Conservation (phyloP, 2,113 vertebrate genomes). For the Echinops telfairi region DNA sequence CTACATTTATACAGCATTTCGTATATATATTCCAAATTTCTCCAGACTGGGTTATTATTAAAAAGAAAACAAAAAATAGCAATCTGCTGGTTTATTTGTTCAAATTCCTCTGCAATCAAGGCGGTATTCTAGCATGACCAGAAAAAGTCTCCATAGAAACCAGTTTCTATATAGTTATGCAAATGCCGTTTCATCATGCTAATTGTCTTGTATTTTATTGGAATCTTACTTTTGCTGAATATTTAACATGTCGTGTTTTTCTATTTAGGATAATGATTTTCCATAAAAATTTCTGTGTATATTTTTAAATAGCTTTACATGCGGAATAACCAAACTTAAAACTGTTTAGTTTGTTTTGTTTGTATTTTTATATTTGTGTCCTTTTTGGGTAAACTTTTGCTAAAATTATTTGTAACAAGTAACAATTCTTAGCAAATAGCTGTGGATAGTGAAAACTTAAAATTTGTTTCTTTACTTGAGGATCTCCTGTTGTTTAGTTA, state of each 20-base stretch:
- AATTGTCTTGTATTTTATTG: slow-evolving; percentile 18
- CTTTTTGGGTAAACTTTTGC: background rate
- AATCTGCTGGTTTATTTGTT: slow-evolving; percentile 31
- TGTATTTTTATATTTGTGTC: too few relatives aligned
- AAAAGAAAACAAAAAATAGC: slow-evolving; percentile 38
- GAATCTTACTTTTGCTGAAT: slow-evolving; percentile 2
- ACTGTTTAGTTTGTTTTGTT: background rate
- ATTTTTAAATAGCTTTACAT: slow-evolving; percentile 44
- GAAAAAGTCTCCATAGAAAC: background rate
- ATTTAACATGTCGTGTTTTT: background rate
- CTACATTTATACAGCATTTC: slow-evolving; percentile 2
- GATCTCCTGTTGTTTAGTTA: background rate
- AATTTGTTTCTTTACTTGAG: slow-evolving; percentile 8
- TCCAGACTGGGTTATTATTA: background rate
- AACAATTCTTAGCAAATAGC: background rate
- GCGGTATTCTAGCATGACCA: background rate
- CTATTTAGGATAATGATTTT: background rate
- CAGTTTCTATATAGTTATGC: background rate
- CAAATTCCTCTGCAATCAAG: background rate
- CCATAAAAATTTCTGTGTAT: slow-evolving; percentile 32
- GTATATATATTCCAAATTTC: background rate
- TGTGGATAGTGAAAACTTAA: background rate
- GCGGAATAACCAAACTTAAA: slow-evolving; percentile 33
- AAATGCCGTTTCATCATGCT: background rate
- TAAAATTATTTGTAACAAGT: background rate